Evolutionary conservation across 2,113 vertebrate genomes (phyloP).

Genomic region (Chroicocephalus ridibundus): DNA sequence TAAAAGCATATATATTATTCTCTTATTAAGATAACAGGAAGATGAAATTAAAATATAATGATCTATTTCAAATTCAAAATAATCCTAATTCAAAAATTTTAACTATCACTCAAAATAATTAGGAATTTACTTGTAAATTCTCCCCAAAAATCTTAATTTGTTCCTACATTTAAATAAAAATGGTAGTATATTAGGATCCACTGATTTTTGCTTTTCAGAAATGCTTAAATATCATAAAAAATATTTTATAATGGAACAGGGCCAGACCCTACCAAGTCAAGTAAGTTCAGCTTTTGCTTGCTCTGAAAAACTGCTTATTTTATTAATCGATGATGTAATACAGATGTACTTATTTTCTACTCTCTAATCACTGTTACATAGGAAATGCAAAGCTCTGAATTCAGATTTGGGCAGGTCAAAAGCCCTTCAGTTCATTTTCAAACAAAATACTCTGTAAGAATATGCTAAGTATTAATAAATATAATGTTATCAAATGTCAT

Average conservation of each 20-base stretch:
- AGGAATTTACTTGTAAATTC: not conserved
- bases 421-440: not conserved
- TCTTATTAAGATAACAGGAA: not conserved
- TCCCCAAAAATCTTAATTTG: not conserved
- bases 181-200: slow-evolving; percentile 18
- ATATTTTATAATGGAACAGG: not conserved
- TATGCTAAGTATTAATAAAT: not conserved
- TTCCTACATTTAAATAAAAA: slow-evolving; percentile 25
- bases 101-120: not conserved
- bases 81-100: not conserved
- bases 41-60: not conserved
- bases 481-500: not conserved
- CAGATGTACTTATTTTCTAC: not conserved
- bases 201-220: not conserved
- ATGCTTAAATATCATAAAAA: not conserved
- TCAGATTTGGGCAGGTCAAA: not conserved
- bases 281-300: not conserved
- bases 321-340: not conserved
- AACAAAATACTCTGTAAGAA: not conserved
- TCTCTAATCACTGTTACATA: not conserved
- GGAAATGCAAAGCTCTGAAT: not conserved
- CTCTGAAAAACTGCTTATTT: not conserved
- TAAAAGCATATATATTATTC: not conserved
- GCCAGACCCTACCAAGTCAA: not conserved
- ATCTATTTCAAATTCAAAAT: not conserved